Base-by-base conservation (phyloP, 1,140 invertebrate species). In the Achroia grisella region DNA sequence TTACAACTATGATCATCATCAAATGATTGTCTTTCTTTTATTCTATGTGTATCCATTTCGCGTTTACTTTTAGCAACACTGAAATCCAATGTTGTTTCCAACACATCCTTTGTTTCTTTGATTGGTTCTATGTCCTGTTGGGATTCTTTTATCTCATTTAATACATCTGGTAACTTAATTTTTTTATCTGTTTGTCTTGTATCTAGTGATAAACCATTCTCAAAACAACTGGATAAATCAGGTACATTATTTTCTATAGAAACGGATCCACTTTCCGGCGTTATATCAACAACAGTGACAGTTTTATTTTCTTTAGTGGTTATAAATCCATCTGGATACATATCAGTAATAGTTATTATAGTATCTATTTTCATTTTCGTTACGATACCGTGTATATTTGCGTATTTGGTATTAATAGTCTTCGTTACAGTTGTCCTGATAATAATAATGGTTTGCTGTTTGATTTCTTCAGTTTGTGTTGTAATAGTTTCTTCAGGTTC, bases 271-370 rank as follows among this genome's bases (percentile, higher is more conserved):
- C 3, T 14, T 14, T 35, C 13, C 10, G n/a, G n/a, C n/a, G 2
- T 9, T 35, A 35, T 35, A 14, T 35, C 33, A 4, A 35, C 3
- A 8, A 35, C 17, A 35, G 11, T 2, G 4, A 35, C 10, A 14
- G 1, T 35, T 8, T 14, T 35, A 8, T 35, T 14, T 15, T 35
- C 8, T n/a, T 12, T 14, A 35, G 33, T 8, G 8, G 12, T 35
- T 14, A 14, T 14, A 13, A 69, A 75, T 6, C 77, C 80, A 62
- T 84, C 77, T 35, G 77, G 77, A 58, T 74, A 80, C 13, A 53
- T 54, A 46, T 84, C 80, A 35, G 66, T 64, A 8, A 71, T 82
- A 6, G 68, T 74, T 13, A 71, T 47, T 23, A 63, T 69, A 27
- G 62, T 70, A 9, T 72, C 62, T 5, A 63, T 75, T 58, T 83